A percentile compares a stretch with the other conserved stretches of the same genome.
These are phyloP conservation scores for Campylomormyrus tamandua DNA, from an alignment of 2,113 vertebrate genomes.

Conservation along the genomic window DNA sequence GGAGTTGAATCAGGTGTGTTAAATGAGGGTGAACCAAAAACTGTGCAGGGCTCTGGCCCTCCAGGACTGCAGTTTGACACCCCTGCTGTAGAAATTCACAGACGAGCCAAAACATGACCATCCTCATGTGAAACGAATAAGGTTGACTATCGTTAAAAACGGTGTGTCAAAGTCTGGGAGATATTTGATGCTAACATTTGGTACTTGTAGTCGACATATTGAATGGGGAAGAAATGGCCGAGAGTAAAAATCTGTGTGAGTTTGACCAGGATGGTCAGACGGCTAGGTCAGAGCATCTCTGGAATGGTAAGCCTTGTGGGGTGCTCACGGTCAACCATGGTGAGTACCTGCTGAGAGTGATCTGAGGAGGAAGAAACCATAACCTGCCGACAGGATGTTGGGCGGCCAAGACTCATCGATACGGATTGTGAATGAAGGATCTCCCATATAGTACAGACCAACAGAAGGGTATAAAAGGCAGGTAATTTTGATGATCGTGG, in stretches of 20 bases:
- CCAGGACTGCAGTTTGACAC: no score
- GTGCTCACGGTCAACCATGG: neutral
- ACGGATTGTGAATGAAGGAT: neutral
- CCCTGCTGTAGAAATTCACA: neutral
- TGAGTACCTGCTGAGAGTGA: neutral
- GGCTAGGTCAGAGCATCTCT: neutral
- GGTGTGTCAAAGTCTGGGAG: neutral
- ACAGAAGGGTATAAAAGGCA: neutral
- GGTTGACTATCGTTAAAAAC: no score
- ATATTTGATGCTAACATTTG: neutral
- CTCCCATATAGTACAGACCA: neutral
- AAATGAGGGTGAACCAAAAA: no score
- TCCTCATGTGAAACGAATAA: no score
- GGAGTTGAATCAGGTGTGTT: no score
- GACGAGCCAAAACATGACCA: no score
- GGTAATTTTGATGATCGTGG: neutral
- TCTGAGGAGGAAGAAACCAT: no score
- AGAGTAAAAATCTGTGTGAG: neutral
- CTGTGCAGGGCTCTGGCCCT: no score
- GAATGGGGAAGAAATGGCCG: neutral
- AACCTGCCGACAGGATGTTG: neutral
- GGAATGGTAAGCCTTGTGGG: neutral
- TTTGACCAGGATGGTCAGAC: neutral
- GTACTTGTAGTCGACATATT: neutral
- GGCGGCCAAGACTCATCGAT: neutral